These are phyloP conservation scores for Paracanthobrama guichenoti DNA, from an alignment of 2,113 vertebrate species.

Conservation along the genomic window DNA sequence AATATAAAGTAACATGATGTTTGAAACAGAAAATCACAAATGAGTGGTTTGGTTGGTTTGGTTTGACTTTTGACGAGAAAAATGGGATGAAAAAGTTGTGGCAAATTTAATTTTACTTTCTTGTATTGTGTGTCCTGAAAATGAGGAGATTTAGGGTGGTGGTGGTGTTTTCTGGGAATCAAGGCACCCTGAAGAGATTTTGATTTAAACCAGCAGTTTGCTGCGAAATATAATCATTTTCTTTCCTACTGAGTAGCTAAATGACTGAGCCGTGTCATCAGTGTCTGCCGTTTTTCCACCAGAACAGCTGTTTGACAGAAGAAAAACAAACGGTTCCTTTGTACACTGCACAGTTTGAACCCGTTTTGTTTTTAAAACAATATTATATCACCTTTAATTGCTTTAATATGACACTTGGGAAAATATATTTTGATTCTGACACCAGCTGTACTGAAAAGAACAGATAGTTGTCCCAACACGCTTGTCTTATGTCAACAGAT, in stretches of 20 bases:
- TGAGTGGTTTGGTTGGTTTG: slow-evolving; percentile 24
- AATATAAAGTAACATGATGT: slow-evolving; percentile 47
- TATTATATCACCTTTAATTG: neutral
- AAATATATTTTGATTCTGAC: neutral
- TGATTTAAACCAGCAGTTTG: slow-evolving; percentile 28
- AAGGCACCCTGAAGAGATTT: neutral
- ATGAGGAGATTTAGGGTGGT: neutral
- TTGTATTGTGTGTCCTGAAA: neutral
- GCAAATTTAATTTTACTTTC: neutral
- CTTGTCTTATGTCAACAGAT: neutral
- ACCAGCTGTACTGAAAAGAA: neutral
- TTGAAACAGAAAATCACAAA: slow-evolving; percentile 6
- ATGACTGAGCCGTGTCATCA: neutral
- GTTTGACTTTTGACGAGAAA: slow-evolving; percentile 20
- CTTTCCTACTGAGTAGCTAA: neutral
- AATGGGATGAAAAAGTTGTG: neutral
- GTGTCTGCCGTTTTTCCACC: neutral
- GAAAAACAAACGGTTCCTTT: neutral
- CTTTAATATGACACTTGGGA: neutral
- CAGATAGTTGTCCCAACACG: neutral
- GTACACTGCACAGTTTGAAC: neutral
- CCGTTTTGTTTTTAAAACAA: neutral
- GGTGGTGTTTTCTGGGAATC: neutral
- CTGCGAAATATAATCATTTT: neutral
- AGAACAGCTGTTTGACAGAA: slow-evolving; percentile 14